These are phyloP conservation scores for Achroia grisella DNA, from an alignment of 1,140 invertebrate genomes.

Conservation along the genomic window DNA sequence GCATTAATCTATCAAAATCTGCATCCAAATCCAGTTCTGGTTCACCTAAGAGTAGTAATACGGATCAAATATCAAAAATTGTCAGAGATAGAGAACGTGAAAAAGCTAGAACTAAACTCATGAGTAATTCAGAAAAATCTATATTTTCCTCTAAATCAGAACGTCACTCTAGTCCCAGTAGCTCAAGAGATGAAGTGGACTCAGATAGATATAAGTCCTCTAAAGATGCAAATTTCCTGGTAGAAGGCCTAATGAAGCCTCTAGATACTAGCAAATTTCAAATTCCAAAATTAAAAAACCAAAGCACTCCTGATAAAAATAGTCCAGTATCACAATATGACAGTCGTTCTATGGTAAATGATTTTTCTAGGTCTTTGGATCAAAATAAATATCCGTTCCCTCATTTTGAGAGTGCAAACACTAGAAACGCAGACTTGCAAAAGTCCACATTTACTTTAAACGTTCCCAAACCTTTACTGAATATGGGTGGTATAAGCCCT, in stretches of 20 bases:
- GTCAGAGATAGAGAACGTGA: slow-evolving; percentile 62
- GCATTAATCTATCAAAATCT: slow-evolving; percentile 71
- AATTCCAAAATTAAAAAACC: slow-evolving; percentile 83
- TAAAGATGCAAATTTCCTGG: slow-evolving; percentile 76
- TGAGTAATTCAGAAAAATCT: slow-evolving; percentile 76
- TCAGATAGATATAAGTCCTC: slow-evolving; percentile 72
- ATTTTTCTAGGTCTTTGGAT: slow-evolving; percentile 49
- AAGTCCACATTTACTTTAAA: slow-evolving; percentile 58
- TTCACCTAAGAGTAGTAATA: slow-evolving; percentile 66
- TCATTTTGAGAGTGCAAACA: slow-evolving; percentile 49
- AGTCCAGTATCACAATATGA: slow-evolving; percentile 57
- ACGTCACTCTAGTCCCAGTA: slow-evolving; percentile 78
- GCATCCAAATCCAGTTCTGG: slow-evolving; percentile 66
- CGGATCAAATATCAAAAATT: slow-evolving; percentile 59
- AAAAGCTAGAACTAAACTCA: slow-evolving; percentile 65
- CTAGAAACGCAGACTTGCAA: slow-evolving; percentile 45
- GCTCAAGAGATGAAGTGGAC: slow-evolving; percentile 76
- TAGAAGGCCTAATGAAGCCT: slow-evolving; percentile 84
- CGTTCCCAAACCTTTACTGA: slow-evolving; percentile 59
- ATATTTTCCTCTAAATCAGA: slow-evolving; percentile 79
- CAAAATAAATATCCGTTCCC: slow-evolving; percentile 59
- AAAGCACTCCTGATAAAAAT: slow-evolving; percentile 61
- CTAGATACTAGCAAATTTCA: slow-evolving; percentile 88
- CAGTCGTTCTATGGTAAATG: slow-evolving; percentile 59
- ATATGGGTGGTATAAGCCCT: slow-evolving; percentile 57